Evolutionary conservation across 2,113 vertebrate genomes (phyloP), one percentile per base, ranked within the genome.

Genomic region (Oreochromis spilurus): DNA sequence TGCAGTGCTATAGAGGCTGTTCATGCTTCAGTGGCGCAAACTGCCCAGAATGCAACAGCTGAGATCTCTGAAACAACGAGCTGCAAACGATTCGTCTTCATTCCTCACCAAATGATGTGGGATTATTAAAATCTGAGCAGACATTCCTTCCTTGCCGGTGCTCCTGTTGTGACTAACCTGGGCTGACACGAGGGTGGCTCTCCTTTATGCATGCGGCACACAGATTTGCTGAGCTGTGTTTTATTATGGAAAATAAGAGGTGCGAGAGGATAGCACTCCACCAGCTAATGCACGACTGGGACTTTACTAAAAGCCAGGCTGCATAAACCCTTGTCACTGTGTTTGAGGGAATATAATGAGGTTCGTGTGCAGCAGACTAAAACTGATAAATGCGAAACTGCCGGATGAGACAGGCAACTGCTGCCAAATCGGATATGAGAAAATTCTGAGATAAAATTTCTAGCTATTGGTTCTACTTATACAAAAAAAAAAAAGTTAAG

Each of bases 221-320:
- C 48, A 53, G 90, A 93, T 88, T 86, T 95, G 94, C 94, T 94
- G 93, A 94, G 93, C 90, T 91, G 89, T 86, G 86, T 93, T 93
- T 95, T 93, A 95, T 94, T 93, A 94, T 94, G 93, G 87, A 93
- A 93, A 96, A 90, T 93, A 92, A 90, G 88, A 87, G 87, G 91
- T 62, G 84, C 24, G 9, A 88, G 87, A 57, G 90, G 84, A 84
- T 83, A 85, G 86, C 89, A 89, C 92, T 91, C 89, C 77, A 82
- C 83, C 78, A 84, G 90, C 90, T 92, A 93, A 88, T 85, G 84
- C 89, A 85, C 55, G 40, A 86, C 65, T 75, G 86, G 87, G 88
- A 90, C 88, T 85, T 82, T 58, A 92, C 84, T 92, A 87, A 93
- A 94, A 93, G 84, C 82, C 70, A 79, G 87, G 13, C 87, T 81